phyloP scores from a whole-genome alignment of 2,113 vertebrate genomes.

The Equus przewalskii region DNA sequence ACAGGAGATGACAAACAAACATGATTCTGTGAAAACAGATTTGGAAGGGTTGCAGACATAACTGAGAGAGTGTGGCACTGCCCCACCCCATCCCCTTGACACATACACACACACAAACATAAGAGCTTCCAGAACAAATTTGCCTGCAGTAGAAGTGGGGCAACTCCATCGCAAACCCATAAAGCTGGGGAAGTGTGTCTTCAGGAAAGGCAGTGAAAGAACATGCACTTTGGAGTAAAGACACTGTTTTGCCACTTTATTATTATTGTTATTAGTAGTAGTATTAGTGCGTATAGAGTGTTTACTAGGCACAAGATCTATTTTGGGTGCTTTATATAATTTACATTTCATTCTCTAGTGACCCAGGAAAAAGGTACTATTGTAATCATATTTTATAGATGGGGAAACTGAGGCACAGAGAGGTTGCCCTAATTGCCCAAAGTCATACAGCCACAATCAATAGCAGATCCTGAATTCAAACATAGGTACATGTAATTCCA shows the following conservation, averaged over 20 bases:
- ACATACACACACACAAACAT: background rate
- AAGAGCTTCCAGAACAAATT: background rate
- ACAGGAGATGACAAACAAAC: background rate
- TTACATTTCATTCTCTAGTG: constrained; percentile 37
- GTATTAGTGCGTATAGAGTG: background rate
- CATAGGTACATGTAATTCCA: background rate
- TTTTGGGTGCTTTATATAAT: background rate
- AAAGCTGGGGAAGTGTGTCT: background rate
- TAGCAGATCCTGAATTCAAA: constrained; percentile 47
- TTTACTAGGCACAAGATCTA: background rate
- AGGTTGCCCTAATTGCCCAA: background rate
- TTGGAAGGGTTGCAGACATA: background rate
- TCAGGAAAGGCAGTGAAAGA: background rate
- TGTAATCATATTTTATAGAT: background rate
- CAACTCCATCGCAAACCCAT: background rate
- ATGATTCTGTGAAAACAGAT: background rate
- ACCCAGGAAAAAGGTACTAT: background rate
- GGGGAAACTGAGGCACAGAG: background rate
- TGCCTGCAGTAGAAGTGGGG: background rate
- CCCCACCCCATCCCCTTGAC: too few relatives aligned
- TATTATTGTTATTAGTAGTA: background rate
- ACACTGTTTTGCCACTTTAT: background rate
- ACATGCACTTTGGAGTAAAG: background rate
- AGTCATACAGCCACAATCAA: background rate
- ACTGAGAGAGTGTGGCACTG: background rate